A percentile compares a stretch with the other conserved stretches of the same genome.
Conservation (phyloP, 1,140 invertebrate species). For the Dendrolimus kikuchii region DNA sequence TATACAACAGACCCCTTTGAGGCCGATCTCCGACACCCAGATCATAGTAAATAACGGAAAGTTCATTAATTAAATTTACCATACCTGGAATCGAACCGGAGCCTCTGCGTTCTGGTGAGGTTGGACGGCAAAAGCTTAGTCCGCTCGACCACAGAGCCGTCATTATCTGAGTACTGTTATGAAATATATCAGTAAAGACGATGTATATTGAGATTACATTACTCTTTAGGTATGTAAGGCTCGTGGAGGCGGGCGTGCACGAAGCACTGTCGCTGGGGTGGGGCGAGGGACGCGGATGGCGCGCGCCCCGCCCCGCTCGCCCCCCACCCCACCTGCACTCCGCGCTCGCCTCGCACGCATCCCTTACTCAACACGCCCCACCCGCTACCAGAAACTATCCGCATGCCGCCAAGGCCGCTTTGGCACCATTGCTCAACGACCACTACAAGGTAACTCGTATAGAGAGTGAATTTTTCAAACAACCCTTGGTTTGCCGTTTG, state of each 20-base stretch:
- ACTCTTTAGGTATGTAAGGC: constrained; percentile 82
- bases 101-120: no score
- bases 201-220: no score
- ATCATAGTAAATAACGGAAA: no score
- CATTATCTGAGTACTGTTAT: no score
- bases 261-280: constrained; percentile 84
- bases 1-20: no score
- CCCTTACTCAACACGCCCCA: constrained; percentile 10
- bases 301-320: constrained; percentile 58
- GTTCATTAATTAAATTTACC: no score
- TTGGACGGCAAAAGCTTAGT: no score
- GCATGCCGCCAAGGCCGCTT: not conserved
- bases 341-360: constrained; percentile 84
- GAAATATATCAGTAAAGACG: no score
- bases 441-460: constrained; percentile 36
- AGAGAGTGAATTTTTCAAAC: not conserved
- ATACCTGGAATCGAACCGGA: no score
- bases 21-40: no score
- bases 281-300: constrained; percentile 43
- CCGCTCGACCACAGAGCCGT: no score
- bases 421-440: constrained; percentile 14
- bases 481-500: no score
- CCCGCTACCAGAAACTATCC: constrained; percentile 23
- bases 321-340: constrained; percentile 92
- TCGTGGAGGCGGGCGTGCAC: constrained; percentile 91